Base-by-base conservation (phyloP, 2,797 vertebrate genomes). In the Sphaeramia orbicularis region DNA sequence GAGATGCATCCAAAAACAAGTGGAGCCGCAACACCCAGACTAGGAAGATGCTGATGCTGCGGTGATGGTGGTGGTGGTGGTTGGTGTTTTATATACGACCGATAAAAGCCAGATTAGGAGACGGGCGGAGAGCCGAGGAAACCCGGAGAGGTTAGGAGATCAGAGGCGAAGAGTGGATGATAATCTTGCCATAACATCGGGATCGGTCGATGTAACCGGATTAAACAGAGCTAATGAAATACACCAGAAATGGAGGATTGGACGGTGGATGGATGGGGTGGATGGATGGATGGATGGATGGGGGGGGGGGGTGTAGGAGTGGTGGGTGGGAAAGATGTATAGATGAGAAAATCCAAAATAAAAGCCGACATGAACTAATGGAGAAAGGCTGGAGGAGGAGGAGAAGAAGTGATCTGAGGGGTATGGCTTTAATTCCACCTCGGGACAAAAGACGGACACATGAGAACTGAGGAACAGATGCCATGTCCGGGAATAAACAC, bases 191-290 rank as follows among this genome's bases (percentile, higher is more conserved):
- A 77, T 82, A 87, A 90, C 81, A 91, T 81, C 74, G 51, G 76
- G 81, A 86, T 78, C 52, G 63, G 76, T 71, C 70, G 59, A 74
- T 81, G 78, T 81, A 86, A 85, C 79, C 68, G 59, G 91, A 92
- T 93, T 92, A 91, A 83, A 90, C 35, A 47, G 66, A 88, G 92
- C 90, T 91, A 91, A 91, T 92, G 87, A 91, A 89, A 88, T 56
- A 80, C 74, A 77, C 38, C 63, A 83, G 71, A 71, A 78, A 78
- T 60, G 71, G 60, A 73, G 69, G 88, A 57, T 32, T 65, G 63
- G 48, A 41, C 27, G 38, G 10, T 10, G 15, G 64, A 50, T 68
- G 66, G 86, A 52, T 19, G 61, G 60, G 44, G 43, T 68, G 68
- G 15, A 49, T 30, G 6, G 42, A 16, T 1, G 21, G 27, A 1